Conservation (phyloP, 2,113 vertebrate genomes). For the Poeciliopsis prolifica region DNA sequence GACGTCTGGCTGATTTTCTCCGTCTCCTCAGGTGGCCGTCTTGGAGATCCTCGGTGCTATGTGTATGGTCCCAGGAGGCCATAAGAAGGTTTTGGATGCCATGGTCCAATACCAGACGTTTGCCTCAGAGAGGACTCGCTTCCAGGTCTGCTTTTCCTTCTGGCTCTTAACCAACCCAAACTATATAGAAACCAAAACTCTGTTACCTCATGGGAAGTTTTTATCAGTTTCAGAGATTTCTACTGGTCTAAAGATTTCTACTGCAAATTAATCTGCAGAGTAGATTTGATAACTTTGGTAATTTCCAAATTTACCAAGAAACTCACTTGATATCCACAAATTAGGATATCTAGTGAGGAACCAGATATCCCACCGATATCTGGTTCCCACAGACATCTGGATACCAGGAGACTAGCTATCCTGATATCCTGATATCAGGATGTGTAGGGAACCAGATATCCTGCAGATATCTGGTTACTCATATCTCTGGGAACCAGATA, state of each 20-base stretch:
- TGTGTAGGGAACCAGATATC: too few relatives aligned
- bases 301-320: too few relatives aligned
- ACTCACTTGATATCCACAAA: too few relatives aligned
- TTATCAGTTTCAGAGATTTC: not conserved
- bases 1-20: not conserved
- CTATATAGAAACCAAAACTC: not conserved
- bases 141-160: constrained; percentile 83
- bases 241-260: not conserved
- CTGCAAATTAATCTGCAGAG: too few relatives aligned
- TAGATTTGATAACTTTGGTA: too few relatives aligned
- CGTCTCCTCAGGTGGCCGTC: constrained; percentile 84
- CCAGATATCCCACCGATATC: too few relatives aligned
- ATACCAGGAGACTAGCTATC: too few relatives aligned
- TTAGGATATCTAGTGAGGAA: too few relatives aligned
- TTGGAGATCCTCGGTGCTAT: constrained; percentile 99
- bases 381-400: too few relatives aligned
- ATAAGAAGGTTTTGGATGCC: constrained; percentile 95
- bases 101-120: constrained; percentile 99
- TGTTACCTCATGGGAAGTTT: not conserved
- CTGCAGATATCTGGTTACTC: too few relatives aligned
- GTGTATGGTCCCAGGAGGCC: constrained; percentile 96
- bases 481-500: constrained; percentile 46
- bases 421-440: too few relatives aligned
- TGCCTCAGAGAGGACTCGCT: constrained; percentile 93
- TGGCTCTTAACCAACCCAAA: too few relatives aligned